phyloP scores from a whole-genome alignment of 2,113 vertebrate species.

The Eretmodus cyanostictus region DNA sequence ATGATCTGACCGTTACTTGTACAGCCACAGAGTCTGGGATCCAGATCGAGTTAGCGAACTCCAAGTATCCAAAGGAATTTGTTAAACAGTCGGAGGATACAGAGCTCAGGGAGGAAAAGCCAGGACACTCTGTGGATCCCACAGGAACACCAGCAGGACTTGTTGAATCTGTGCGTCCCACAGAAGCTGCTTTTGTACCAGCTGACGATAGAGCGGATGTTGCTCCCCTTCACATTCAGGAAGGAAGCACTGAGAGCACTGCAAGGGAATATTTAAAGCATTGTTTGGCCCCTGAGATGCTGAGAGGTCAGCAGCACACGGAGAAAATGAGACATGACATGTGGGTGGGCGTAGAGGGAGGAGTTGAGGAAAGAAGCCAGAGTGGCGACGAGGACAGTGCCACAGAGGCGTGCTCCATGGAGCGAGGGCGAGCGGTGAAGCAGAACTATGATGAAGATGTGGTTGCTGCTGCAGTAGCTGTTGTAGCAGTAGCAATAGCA shows the following conservation, averaged over 20 bases:
- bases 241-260: conserved; percentile 13
- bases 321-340: not conserved
- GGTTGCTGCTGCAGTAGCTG: conserved; percentile 21
- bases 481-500: conserved; percentile 41
- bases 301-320: not conserved
- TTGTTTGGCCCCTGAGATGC: conserved; percentile 6
- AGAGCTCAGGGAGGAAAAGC: not conserved
- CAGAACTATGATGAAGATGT: not conserved
- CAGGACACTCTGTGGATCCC: not conserved
- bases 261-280: not conserved
- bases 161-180: not conserved
- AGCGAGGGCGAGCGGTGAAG: not conserved
- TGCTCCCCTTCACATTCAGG: not conserved
- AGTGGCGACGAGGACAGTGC: not conserved
- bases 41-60: not conserved
- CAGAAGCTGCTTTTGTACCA: not conserved
- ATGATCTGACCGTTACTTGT: not conserved
- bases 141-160: not conserved
- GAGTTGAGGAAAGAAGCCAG: not conserved
- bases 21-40: not conserved
- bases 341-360: not conserved
- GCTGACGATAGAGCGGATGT: not conserved
- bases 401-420: not conserved
- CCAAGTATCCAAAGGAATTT: not conserved
- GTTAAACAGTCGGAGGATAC: not conserved